Conservation (phyloP, 2,113 vertebrate genomes). For the Dicrurus megarhynchus region DNA sequence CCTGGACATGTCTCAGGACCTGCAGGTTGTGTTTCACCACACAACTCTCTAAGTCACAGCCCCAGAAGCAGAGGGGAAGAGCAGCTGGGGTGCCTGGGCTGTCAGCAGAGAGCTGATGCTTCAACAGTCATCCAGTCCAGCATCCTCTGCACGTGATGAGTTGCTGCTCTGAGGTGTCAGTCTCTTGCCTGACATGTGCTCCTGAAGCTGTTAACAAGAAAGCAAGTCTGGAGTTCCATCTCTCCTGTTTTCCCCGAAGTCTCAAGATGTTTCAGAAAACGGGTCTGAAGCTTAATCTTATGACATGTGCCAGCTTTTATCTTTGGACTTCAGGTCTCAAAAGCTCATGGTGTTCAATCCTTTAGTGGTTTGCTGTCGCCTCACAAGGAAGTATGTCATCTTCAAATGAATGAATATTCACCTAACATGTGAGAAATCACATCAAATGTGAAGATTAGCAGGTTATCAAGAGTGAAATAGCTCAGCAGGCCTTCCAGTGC, state of each 20-base stretch:
- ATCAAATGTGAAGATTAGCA: background rate
- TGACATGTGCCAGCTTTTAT: background rate
- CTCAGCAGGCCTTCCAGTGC: background rate
- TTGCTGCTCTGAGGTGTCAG: background rate
- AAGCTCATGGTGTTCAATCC: background rate
- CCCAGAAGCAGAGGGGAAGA: background rate
- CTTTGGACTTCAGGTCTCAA: background rate
- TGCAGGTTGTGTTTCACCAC: background rate
- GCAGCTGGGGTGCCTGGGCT: background rate
- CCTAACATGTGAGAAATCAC: background rate
- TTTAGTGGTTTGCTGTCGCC: background rate
- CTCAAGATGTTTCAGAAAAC: background rate
- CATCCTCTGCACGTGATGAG: rapidly evolving
- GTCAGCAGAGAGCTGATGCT: background rate
- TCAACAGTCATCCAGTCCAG: background rate
- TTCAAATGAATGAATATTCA: background rate
- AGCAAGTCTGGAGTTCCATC: background rate
- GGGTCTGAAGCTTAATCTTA: background rate
- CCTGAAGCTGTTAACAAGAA: background rate
- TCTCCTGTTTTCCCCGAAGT: background rate
- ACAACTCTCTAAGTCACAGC: background rate
- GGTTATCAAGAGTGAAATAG: background rate
- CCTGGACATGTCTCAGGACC: background rate
- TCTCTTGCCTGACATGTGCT: background rate
- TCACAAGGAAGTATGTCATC: background rate